Percentiles rank a stretch among this genome's conserved stretches.
Conservation (phyloP, 2,888 invertebrate species). For the Drosophila yooni region DNA sequence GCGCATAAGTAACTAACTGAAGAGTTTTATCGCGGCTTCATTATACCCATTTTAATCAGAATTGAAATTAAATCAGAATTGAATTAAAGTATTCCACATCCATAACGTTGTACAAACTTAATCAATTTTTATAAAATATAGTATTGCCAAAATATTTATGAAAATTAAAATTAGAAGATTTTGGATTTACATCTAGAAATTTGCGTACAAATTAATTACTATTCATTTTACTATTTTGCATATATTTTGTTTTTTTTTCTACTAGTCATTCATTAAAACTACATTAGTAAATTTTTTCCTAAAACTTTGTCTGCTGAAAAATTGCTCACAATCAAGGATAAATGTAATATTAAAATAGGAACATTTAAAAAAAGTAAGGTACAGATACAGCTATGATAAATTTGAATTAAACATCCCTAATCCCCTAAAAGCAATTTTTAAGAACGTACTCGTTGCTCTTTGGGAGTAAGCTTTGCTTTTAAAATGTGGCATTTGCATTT, state of each 20-base stretch:
- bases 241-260: not conserved
- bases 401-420: not conserved
- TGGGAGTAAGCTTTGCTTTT: conserved; percentile 2
- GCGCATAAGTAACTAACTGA: not conserved
- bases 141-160: not conserved
- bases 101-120: not conserved
- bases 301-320: not conserved
- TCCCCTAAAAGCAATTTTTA: not conserved
- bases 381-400: not conserved
- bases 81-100: not conserved
- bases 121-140: not conserved
- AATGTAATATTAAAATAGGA: not conserved
- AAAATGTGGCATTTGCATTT: not conserved
- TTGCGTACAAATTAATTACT: not conserved
- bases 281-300: not conserved
- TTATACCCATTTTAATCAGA: no score
- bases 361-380: not conserved
- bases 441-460: not conserved
- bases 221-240: not conserved
- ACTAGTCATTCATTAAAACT: not conserved
- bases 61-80: no score
- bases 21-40: not conserved
- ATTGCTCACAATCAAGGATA: not conserved
- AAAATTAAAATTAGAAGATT: not conserved
- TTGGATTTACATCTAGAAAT: not conserved